A percentile compares a stretch with the other conserved stretches of the same genome.
phyloP scores from a whole-genome alignment of 1,140 invertebrate genomes.

The Bombus difficillimus region DNA sequence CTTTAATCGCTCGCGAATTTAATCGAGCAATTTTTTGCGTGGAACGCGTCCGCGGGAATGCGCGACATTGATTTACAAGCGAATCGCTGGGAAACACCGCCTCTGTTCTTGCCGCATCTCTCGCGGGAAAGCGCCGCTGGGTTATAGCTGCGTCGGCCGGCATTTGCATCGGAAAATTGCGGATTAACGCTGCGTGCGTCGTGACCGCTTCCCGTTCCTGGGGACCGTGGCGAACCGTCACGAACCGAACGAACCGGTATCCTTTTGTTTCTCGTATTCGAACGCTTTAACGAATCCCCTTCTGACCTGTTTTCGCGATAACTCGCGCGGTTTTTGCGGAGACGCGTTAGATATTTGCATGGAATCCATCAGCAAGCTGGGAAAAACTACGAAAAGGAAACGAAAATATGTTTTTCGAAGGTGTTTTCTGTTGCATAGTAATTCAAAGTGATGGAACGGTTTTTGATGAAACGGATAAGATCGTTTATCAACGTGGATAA shows the following conservation, averaged over 20 bases:
- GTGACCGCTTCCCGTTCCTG: not conserved
- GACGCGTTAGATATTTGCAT: not conserved
- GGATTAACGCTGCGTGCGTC: slow-evolving; percentile 42
- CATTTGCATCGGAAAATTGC: slow-evolving; percentile 57
- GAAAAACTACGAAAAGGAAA: not conserved
- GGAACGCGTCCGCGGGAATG: not conserved
- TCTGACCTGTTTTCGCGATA: not conserved
- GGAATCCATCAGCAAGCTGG: not conserved
- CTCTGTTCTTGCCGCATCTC: slow-evolving; percentile 21
- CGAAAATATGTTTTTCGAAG: not conserved
- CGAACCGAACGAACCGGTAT: not conserved
- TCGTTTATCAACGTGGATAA: too few relatives aligned
- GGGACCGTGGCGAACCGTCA: not conserved
- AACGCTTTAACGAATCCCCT: slow-evolving; percentile 22
- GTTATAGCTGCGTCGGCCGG: slow-evolving; percentile 2
- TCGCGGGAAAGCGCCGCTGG: slow-evolving; percentile 9
- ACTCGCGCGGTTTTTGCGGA: not conserved
- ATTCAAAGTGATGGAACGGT: not conserved
- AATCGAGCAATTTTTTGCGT: not conserved
- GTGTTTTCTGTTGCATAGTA: too few relatives aligned
- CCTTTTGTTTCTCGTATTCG: not conserved
- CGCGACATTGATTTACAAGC: slow-evolving; percentile 39
- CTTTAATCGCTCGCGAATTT: not conserved
- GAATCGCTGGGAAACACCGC: slow-evolving; percentile 27
- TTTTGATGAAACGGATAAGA: not conserved